phyloP scores from a whole-genome alignment of 2,888 invertebrate genomes.

The Cosmopolites sordidus region DNA sequence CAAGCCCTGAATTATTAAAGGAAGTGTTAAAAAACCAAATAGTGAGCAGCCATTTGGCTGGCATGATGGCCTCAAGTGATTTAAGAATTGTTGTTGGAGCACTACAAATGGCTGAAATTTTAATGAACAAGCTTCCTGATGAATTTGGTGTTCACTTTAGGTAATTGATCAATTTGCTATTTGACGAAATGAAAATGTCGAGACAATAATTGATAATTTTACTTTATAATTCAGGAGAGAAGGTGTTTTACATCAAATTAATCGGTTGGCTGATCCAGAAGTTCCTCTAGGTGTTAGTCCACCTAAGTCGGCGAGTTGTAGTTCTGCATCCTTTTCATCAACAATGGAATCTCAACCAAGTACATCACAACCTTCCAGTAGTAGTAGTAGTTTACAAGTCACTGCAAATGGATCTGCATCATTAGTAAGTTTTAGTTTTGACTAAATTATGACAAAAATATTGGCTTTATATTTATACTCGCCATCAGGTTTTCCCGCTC shows the following conservation, averaged over 20 bases:
- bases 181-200: too few relatives aligned
- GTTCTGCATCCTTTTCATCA: conserved; percentile 52
- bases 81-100: conserved; percentile 95
- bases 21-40: conserved; percentile 69
- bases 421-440: conserved; percentile 16
- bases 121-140: conserved; percentile 94
- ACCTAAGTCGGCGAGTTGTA: conserved; percentile 51
- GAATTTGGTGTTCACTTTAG: conserved; percentile 89
- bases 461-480: too few relatives aligned
- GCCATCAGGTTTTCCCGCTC: too few relatives aligned
- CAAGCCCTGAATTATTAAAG: conserved; percentile 78
- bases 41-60: conserved; percentile 94
- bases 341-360: conserved; percentile 42
- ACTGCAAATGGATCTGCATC: conserved; percentile 45
- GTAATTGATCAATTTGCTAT: conserved; percentile 8
- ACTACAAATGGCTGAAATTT: conserved; percentile 92
- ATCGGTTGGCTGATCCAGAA: conserved; percentile 67
- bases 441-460: too few relatives aligned
- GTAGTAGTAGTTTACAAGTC: conserved; percentile 29
- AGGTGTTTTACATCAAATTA: conserved; percentile 90
- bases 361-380: conserved; percentile 48
- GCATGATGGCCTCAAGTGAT: conserved; percentile 97
- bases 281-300: conserved; percentile 51
- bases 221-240: conserved; percentile 63
- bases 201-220: not conserved